phyloP scores from a whole-genome alignment of 2,797 vertebrate genomes.

The Phalanger gymnotis region DNA sequence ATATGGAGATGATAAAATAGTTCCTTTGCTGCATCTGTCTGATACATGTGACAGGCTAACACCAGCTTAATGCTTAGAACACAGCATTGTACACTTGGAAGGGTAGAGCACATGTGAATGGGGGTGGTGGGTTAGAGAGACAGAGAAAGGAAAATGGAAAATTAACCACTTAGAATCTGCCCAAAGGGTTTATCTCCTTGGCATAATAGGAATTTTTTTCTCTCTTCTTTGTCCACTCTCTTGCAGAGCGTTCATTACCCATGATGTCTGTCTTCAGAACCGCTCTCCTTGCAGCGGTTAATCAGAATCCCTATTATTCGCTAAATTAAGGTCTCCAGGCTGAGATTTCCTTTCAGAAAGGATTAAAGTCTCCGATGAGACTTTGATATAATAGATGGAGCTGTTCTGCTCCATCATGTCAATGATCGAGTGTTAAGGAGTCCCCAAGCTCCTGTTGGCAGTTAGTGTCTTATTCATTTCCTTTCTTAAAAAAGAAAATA shows the following conservation, averaged over 20 bases:
- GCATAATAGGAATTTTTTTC: neutral
- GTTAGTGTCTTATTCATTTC: slow-evolving; percentile 60
- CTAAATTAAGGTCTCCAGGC: slow-evolving; percentile 74
- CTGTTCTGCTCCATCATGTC: slow-evolving; percentile 59
- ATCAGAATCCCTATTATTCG: slow-evolving; percentile 66
- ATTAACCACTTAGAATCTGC: slow-evolving; percentile 37
- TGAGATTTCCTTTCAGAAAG: slow-evolving; percentile 68
- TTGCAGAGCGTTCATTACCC: slow-evolving; percentile 48
- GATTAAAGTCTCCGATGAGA: slow-evolving; percentile 71
- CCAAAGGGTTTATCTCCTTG: slow-evolving; percentile 19
- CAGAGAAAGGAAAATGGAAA: slow-evolving; percentile 45
- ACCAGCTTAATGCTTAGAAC: slow-evolving; percentile 29
- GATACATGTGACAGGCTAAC: slow-evolving; percentile 4
- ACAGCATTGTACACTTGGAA: neutral
- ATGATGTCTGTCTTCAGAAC: slow-evolving; percentile 21
- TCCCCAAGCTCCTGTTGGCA: slow-evolving; percentile 60
- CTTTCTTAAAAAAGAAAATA: slow-evolving; percentile 66
- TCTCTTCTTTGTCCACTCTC: neutral
- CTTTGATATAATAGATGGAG: slow-evolving; percentile 69
- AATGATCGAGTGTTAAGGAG: slow-evolving; percentile 55
- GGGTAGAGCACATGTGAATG: neutral
- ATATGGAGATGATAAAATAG: slow-evolving; percentile 14
- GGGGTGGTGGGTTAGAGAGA: neutral
- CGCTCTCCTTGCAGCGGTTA: slow-evolving; percentile 69
- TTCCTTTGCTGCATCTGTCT: slow-evolving; percentile 41